Conservation (phyloP, 2,113 vertebrate genomes). For the Felis catus region DNA sequence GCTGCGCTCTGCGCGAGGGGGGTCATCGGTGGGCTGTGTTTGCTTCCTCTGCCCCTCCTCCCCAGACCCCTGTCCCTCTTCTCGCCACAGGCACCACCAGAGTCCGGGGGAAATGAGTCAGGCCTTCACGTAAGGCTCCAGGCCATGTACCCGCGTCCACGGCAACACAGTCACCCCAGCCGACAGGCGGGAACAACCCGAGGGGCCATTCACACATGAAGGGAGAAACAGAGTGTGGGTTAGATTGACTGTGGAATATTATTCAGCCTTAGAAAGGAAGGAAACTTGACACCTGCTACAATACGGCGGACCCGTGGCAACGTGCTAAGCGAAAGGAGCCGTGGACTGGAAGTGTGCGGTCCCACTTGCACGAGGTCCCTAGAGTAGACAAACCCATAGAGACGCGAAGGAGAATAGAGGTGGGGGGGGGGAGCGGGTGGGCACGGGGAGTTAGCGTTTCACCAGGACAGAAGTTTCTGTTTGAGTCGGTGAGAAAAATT, state of each 20-base stretch:
- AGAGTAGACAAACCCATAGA: neutral
- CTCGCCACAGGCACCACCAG: neutral
- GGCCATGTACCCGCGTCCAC: neutral
- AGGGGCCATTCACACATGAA: neutral
- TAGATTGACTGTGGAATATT: neutral
- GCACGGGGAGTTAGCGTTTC: neutral
- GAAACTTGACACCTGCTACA: neutral
- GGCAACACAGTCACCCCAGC: neutral
- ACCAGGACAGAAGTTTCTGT: neutral
- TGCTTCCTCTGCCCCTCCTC: neutral
- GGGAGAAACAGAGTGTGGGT: neutral
- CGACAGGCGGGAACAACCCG: neutral
- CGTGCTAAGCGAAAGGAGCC: neutral
- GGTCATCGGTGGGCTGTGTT: neutral
- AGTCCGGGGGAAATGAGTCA: neutral
- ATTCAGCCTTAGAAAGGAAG: neutral
- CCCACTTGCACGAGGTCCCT: neutral
- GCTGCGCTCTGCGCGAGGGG: neutral
- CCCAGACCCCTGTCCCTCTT: neutral
- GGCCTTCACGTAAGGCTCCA: neutral
- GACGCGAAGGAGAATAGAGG: neutral
- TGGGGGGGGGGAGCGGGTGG: neutral
- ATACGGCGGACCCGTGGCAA: neutral
- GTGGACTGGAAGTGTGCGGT: neutral
- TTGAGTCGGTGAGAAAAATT: neutral